phyloP scores from a whole-genome alignment of 2,888 invertebrate genomes.

The Salticus scenicus region DNA sequence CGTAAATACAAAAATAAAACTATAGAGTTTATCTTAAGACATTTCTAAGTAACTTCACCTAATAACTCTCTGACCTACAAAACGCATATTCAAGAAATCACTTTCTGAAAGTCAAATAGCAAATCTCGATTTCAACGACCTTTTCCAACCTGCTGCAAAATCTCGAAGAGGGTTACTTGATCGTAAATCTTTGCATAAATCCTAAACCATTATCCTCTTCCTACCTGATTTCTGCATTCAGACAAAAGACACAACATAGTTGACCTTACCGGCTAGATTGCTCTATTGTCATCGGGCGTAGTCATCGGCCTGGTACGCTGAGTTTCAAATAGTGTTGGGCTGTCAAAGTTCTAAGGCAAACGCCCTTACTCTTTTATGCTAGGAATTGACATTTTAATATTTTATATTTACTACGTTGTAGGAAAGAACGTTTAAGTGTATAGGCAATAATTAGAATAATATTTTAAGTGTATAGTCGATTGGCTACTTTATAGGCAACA shows the following conservation, averaged over 20 bases:
- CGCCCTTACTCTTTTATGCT: background rate
- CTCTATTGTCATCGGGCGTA: slow-evolving; percentile 32
- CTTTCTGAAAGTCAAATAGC: slow-evolving; percentile 12
- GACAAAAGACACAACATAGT: slow-evolving; percentile 49
- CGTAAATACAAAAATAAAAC: too few relatives aligned
- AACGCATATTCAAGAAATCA: slow-evolving; percentile 20
- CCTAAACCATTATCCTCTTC: slow-evolving; percentile 18
- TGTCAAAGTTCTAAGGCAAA: background rate
- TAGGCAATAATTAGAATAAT: too few relatives aligned
- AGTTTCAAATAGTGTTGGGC: background rate
- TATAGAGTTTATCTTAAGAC: too few relatives aligned
- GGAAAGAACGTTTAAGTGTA: too few relatives aligned
- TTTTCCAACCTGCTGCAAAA: slow-evolving; percentile 34
- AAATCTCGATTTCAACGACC: slow-evolving; percentile 62
- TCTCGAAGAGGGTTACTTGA: slow-evolving; percentile 32
- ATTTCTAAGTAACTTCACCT: slow-evolving; percentile 18
- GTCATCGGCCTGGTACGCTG: slow-evolving; percentile 19
- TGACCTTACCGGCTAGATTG: slow-evolving; percentile 48
- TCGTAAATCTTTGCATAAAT: slow-evolving; percentile 44
- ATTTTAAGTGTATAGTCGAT: too few relatives aligned
- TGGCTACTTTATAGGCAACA: too few relatives aligned
- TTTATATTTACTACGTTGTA: too few relatives aligned
- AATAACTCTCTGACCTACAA: slow-evolving; percentile 35
- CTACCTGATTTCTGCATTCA: slow-evolving; percentile 15
- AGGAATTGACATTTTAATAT: background rate